phyloP scores from a whole-genome alignment of 2,113 vertebrate genomes.

The Limnothrissa miodon region DNA sequence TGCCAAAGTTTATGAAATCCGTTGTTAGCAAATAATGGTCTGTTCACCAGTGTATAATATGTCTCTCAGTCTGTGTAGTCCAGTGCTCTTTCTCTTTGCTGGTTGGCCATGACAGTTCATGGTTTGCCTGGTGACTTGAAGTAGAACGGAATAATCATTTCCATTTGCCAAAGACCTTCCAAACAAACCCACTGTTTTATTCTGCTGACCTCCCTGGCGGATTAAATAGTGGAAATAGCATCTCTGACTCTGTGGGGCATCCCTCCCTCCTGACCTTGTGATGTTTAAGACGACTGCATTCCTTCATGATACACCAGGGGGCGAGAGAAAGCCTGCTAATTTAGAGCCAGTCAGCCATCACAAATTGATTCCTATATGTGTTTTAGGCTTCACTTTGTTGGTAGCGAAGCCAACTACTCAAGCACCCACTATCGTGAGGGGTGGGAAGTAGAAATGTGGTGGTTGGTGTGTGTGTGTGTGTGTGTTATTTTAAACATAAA shows the following conservation, averaged over 20 bases:
- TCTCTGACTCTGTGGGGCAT: background rate
- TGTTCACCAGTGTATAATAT: background rate
- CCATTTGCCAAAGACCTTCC: background rate
- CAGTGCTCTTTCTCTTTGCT: background rate
- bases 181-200: background rate
- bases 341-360: slow-evolving; percentile 24
- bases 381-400: slow-evolving; percentile 19
- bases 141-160: background rate
- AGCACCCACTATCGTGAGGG: slow-evolving; percentile 6
- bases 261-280: slow-evolving; percentile 3
- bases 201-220: slow-evolving; percentile 4
- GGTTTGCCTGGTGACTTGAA: background rate
- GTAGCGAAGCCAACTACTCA: slow-evolving; percentile 1
- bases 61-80: background rate
- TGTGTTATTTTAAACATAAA: slow-evolving; percentile 24
- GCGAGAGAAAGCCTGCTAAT: slow-evolving; percentile 21
- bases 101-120: background rate
- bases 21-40: background rate
- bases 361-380: slow-evolving; percentile 40
- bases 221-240: background rate
- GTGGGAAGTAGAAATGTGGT: background rate
- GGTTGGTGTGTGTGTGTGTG: background rate
- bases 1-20: no score
- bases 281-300: slow-evolving; percentile 20
- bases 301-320: background rate